A percentile compares a stretch with the other conserved stretches of the same genome.
phyloP scores from a whole-genome alignment of 2,888 invertebrate species.

The Cataglyphis cursor region DNA sequence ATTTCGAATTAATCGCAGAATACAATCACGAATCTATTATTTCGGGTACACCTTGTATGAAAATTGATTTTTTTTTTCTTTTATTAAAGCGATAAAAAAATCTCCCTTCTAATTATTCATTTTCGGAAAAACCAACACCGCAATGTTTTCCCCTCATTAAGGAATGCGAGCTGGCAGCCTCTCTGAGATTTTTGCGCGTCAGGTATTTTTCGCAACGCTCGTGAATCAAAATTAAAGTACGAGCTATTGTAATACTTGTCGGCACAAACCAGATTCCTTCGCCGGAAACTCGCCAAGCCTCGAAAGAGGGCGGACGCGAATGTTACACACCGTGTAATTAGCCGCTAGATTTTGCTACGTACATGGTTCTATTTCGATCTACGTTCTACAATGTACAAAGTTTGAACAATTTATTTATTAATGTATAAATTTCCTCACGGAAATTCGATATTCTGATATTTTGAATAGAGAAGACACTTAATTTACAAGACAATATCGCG shows the following conservation, averaged over 20 bases:
- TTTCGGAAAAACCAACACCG: background rate
- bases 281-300: slow-evolving; percentile 21
- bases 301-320: slow-evolving; percentile 29
- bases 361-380: background rate
- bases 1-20: background rate
- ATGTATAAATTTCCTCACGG: background rate
- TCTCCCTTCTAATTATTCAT: slow-evolving; percentile 20
- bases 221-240: slow-evolving; percentile 47
- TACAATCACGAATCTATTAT: background rate
- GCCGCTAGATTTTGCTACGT: slow-evolving; percentile 12
- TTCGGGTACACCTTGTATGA: too few species aligned
- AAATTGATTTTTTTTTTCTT: background rate
- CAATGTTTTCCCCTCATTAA: slow-evolving; percentile 32
- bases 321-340: slow-evolving; percentile 38
- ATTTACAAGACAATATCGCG: background rate
- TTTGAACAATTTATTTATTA: background rate
- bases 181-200: slow-evolving; percentile 25
- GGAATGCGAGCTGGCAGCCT: background rate
- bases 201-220: slow-evolving; percentile 21
- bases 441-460: slow-evolving; percentile 15
- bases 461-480: background rate
- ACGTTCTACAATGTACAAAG: background rate
- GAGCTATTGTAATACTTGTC: slow-evolving; percentile 26
- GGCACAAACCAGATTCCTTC: slow-evolving; percentile 20
- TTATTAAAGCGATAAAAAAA: slow-evolving; percentile 8